phyloP scores from a whole-genome alignment of 1,140 invertebrate genomes.

The Papilio glaucus region DNA sequence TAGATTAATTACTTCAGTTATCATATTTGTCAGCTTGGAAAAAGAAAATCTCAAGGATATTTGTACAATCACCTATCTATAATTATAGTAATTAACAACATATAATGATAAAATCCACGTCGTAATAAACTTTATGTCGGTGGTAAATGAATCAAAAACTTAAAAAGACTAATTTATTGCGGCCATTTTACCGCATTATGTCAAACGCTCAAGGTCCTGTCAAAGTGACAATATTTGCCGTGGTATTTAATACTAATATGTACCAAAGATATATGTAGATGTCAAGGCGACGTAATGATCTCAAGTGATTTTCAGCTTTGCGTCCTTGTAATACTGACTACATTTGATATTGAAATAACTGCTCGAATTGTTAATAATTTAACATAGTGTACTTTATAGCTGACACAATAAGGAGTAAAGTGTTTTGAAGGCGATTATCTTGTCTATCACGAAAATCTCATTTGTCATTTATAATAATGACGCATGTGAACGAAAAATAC shows the following conservation, averaged over 20 bases:
- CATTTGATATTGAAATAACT: background rate
- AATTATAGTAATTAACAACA: constrained; percentile 38
- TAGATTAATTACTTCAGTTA: constrained; percentile 11
- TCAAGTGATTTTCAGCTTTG: constrained; percentile 39
- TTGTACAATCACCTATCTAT: constrained; percentile 30
- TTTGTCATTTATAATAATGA: constrained; percentile 36
- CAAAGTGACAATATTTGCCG: constrained; percentile 52
- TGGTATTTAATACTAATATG: constrained; percentile 45
- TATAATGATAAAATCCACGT: constrained; percentile 25
- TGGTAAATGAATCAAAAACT: constrained; percentile 41
- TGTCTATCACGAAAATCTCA: constrained; percentile 37
- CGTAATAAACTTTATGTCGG: constrained; percentile 37
- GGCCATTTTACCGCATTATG: constrained; percentile 39
- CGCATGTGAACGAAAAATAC: constrained; percentile 10
- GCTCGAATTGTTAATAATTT: constrained; percentile 29
- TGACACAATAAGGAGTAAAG: constrained; percentile 36
- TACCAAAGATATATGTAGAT: constrained; percentile 54
- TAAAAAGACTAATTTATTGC: constrained; percentile 42
- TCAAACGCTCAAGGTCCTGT: constrained; percentile 47
- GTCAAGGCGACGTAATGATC: constrained; percentile 44
- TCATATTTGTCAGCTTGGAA: constrained; percentile 6
- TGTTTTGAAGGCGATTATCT: constrained; percentile 38
- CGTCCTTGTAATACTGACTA: constrained; percentile 32
- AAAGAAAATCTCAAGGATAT: constrained; percentile 20
- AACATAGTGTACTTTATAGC: constrained; percentile 39